Percentiles rank a stretch among this genome's conserved stretches.
phyloP scores from a whole-genome alignment of 1,140 invertebrate species.

The Hylaeus volcanicus region DNA sequence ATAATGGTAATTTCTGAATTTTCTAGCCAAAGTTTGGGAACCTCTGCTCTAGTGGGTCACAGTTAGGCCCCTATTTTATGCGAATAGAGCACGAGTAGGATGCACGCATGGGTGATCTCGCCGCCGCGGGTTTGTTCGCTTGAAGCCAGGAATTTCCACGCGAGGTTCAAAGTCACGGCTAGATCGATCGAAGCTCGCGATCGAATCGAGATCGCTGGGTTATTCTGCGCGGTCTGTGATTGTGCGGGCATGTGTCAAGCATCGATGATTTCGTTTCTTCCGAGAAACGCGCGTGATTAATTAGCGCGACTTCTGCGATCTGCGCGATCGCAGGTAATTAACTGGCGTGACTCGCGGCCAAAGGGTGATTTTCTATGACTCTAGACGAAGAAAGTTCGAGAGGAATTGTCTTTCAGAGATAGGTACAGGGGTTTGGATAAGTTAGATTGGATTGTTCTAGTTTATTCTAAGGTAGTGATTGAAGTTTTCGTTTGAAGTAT shows the following conservation, averaged over 20 bases:
- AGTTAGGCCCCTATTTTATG: slow-evolving; percentile 19
- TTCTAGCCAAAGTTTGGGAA: too few species aligned
- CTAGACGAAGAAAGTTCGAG: too few species aligned
- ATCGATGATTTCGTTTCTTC: slow-evolving; percentile 1
- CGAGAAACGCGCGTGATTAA: slow-evolving; percentile 6
- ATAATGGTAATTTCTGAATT: too few species aligned
- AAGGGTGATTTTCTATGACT: slow-evolving; percentile 10
- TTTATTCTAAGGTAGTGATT: too few species aligned
- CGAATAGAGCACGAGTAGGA: slow-evolving; percentile 37
- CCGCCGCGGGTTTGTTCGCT: slow-evolving; percentile 48
- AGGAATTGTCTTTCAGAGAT: background rate
- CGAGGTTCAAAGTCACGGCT: slow-evolving; percentile 66
- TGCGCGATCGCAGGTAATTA: background rate
- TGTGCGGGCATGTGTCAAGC: background rate
- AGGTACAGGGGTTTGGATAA: too few species aligned
- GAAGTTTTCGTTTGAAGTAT: too few species aligned
- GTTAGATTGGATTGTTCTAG: background rate
- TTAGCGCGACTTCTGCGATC: background rate
- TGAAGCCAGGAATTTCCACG: slow-evolving; percentile 24
- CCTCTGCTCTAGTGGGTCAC: slow-evolving; percentile 24
- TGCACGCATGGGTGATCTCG: slow-evolving; percentile 50
- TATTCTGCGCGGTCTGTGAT: too few species aligned
- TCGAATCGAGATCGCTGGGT: background rate
- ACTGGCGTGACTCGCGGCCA: slow-evolving; percentile 13
- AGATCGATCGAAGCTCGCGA: slow-evolving; percentile 10